Base-by-base conservation (phyloP, 2,113 vertebrate genomes). In the Strix uralensis region DNA sequence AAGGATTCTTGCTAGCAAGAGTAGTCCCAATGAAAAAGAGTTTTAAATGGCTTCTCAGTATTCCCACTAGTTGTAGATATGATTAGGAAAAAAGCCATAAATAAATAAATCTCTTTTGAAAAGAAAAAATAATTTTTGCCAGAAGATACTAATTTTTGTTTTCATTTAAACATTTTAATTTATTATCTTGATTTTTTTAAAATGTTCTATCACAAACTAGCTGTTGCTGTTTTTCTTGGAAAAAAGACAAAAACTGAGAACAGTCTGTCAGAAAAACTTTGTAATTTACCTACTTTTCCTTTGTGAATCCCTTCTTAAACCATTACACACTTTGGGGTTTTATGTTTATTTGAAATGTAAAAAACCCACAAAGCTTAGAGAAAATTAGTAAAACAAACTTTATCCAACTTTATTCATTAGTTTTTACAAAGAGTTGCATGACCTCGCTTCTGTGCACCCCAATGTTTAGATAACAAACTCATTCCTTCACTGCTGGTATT, bases 51-150 rank as follows among this genome's bases (percentile, higher is more conserved):
- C 5, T 49, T 91, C 20, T 63, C 9, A 25, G 1, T 44, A 3
- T 29, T 81, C 4, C 12, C 19, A 23, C 18, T 32, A 34, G 5
- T 42, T 79, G 16, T 32, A 74, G 19, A 38, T 8, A 54, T 18
- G 12, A 27, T 26, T n/a, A 26, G 12, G 15, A 40, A 40, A 38
- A 40, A 40, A 40, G 38, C 38, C 5, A n/a, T 21, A 54, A 70
- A 65, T 15, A 38, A 66, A 57, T 22, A 65, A 38, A 44, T 44
- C 3, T 6, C 22, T 38, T 72, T 27, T 13, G 2, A 70, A 51
- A 2, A 13, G 1, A 20, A 62, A 19, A 10, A 14, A 8, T 5
- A 1, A 6, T 36, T 18, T 73, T 69, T 55, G 7, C 36, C 5
- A 55, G 49, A 70, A 5, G 5, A 4, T 73, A 27, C 2, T 55